phyloP scores from a whole-genome alignment of 2,888 invertebrate genomes.

The Ligdia adustata region DNA sequence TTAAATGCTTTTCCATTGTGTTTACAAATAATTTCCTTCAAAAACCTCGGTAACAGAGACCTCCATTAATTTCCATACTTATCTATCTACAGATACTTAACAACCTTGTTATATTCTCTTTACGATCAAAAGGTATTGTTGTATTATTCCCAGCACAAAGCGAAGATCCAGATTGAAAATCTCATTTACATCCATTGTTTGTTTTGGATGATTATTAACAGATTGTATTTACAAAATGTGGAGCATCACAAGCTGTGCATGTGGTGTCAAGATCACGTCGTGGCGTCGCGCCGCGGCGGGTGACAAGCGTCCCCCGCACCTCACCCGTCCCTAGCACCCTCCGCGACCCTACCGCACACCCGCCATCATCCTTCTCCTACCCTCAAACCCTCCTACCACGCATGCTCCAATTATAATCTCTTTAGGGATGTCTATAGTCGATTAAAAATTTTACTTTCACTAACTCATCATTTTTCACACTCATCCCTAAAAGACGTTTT shows the following conservation, averaged over 20 bases:
- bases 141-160: constrained; percentile 12
- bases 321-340: constrained; percentile 41
- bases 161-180: constrained; percentile 18
- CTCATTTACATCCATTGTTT: constrained; percentile 29
- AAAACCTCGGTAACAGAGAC: too few relatives aligned
- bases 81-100: background rate
- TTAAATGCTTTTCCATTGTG: too few relatives aligned
- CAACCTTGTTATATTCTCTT: constrained; percentile 6
- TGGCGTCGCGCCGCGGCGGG: constrained; percentile 64
- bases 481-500: constrained; percentile 10
- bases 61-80: background rate
- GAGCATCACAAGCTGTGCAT: constrained; percentile 68
- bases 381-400: constrained; percentile 78
- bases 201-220: constrained; percentile 46
- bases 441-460: constrained; percentile 54
- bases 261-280: constrained; percentile 82
- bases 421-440: constrained; percentile 81
- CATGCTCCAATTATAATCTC: constrained; percentile 84
- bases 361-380: constrained; percentile 51
- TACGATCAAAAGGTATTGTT: constrained; percentile 16
- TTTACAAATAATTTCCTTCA: too few relatives aligned
- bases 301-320: constrained; percentile 61
- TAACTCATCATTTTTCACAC: constrained; percentile 14
- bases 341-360: constrained; percentile 42
- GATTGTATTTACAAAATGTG: constrained; percentile 53